Evolutionary conservation across 2,797 vertebrate species (phyloP), one percentile per base, ranked within the genome.

Genomic region (Amblyraja radiata): DNA sequence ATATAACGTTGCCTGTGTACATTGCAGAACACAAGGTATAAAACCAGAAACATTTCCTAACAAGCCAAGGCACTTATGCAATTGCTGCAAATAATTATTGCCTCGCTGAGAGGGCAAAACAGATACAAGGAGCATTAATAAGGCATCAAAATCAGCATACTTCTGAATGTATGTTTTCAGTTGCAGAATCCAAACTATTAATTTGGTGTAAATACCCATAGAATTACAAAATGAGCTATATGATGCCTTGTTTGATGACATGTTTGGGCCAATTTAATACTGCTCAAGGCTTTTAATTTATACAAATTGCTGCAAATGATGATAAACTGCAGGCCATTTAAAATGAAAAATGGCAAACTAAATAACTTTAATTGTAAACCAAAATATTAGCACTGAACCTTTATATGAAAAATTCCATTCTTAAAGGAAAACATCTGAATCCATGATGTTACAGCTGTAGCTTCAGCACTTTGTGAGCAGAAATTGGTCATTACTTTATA

Each of bases 301-400:
- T 6, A 46, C 23, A 76, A 92, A 92, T 92, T 28, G 4, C 25
- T 46, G 10, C 1, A 92, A 92, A 73, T 92, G 10, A 18, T 32
- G 61, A 68, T 25, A 92, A 23, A 76, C 76, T 76, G 71, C 23
- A 92, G 25, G 54, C 11, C 11, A 92, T 63, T 92, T 76, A 76
- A 73, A 90, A 76, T 92, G 90, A 92, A 25, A 91, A 46, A 91
- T 25, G 65, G 74, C 36, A 74, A 36, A 46, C 39, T 58, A 21
- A 92, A 92, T 54, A 8, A 58, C 6, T 92, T 92, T 92, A 92
- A 28, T 76, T 46, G 73, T 92, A 92, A 92, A 92, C 39, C 73
- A 39, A 39, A 65, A 18, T 28, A 28, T 39, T 73, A 73, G 32
- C 88, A 54, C 23, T 76, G 90, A 73, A 92, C 46, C 54, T 46